Conservation (phyloP, 2,888 invertebrate species). For the Ctena decussata region DNA sequence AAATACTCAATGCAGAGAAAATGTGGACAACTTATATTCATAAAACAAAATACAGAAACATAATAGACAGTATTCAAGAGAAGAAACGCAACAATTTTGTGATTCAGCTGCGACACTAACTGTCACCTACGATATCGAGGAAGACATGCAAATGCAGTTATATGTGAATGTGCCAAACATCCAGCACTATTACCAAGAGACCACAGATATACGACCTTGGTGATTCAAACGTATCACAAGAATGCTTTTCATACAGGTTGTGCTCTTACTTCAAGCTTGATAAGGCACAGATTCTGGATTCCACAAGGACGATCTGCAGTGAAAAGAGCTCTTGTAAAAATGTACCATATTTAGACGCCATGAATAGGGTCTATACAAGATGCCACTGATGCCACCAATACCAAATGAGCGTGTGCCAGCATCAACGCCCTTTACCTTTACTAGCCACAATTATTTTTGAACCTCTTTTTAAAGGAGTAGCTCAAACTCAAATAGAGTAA, state of each 20-base stretch:
- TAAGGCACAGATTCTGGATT: background rate
- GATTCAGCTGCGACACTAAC: background rate
- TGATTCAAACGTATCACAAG: background rate
- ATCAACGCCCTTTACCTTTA: background rate
- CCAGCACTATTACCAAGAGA: background rate
- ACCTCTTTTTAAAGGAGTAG: background rate
- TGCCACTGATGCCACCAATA: conserved; percentile 1
- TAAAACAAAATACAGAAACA: background rate
- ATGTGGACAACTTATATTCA: background rate
- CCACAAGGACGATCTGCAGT: background rate
- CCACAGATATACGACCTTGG: background rate
- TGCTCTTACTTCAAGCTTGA: background rate
- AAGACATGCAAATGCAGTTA: background rate
- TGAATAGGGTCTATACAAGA: background rate
- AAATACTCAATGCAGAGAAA: background rate
- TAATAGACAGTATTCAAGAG: background rate
- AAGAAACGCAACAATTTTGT: background rate
- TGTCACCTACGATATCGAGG: background rate
- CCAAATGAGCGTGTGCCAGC: background rate
- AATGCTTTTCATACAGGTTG: background rate
- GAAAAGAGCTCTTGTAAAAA: background rate
- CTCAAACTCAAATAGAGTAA: background rate
- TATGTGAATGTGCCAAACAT: background rate
- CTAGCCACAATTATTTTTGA: background rate
- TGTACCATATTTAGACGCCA: background rate